These are phyloP conservation scores for Hiodon alosoides DNA, from an alignment of 2,113 vertebrate species.

Conservation along the genomic window DNA sequence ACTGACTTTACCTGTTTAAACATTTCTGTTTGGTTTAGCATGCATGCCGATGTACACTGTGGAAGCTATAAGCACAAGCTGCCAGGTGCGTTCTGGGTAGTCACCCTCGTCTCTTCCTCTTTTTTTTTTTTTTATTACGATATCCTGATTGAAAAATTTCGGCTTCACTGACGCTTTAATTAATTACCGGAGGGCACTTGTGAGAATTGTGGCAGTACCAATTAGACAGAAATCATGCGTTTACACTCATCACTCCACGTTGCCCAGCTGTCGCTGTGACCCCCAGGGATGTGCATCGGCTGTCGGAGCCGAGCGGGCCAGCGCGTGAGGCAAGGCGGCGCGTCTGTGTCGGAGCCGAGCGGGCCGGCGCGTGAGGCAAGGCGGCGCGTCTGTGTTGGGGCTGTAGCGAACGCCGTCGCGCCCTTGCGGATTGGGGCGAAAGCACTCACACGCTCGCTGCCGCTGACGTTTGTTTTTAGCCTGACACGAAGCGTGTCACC, in stretches of 20 bases:
- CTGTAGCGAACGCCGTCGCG: too few relatives aligned
- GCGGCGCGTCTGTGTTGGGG: too few relatives aligned
- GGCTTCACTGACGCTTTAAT: conserved; percentile 68
- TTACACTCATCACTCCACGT: conserved; percentile 50
- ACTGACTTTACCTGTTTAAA: too few relatives aligned
- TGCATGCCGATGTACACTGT: not conserved
- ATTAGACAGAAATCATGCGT: conserved; percentile 60
- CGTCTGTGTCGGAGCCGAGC: too few relatives aligned
- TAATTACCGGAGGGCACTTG: conserved; percentile 64
- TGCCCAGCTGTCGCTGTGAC: conserved; percentile 44
- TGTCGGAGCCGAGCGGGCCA: too few relatives aligned
- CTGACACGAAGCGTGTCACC: too few relatives aligned
- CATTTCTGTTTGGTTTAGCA: too few relatives aligned
- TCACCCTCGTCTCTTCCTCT: conserved; percentile 51
- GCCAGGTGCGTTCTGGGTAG: conserved; percentile 60
- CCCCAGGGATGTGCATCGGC: conserved; percentile 14
- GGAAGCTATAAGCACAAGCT: conserved; percentile 22
- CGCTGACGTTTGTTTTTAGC: too few relatives aligned
- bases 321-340: too few relatives aligned
- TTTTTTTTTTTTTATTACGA: conserved; percentile 35
- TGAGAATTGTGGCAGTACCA: conserved; percentile 55
- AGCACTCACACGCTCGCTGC: too few relatives aligned
- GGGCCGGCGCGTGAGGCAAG: too few relatives aligned
- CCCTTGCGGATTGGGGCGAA: too few relatives aligned
- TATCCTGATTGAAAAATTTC: conserved; percentile 71